Base-by-base conservation (phyloP, 2,113 vertebrate species). In the Microcebus murinus region DNA sequence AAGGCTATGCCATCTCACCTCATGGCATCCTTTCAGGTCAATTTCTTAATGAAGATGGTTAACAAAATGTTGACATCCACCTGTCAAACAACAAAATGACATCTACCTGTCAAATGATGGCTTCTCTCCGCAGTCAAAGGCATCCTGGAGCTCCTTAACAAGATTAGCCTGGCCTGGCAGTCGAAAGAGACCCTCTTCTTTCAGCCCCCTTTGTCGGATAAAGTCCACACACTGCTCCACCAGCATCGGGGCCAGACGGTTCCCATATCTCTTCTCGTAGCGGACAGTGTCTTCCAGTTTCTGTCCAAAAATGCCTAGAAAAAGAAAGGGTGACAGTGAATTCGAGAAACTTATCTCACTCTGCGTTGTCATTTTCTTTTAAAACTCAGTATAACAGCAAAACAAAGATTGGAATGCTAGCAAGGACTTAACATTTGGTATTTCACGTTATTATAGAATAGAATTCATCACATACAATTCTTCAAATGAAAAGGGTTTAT, bases 151-250 rank as follows among this genome's bases (percentile, higher is more conserved):
- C 98, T 99, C 99, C 97, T 99, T 99, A 87, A 99, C 99, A 9
- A 99, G 99, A 95, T 99, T 99, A 13, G 99, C 99, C 97, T 99
- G 99, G 34, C 99, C 99, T 0, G 99, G 99, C 45, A 99, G 98
- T 18, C 99, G 98, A 96, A 99, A 99, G 0, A 99, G 99, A 1
- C 99, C 99, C 96, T 99, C 99, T 59, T 99, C 99, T 84, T 98
- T 98, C 50, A 99, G 99, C 52, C 99, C 99, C 97, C 99, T 96
- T 97, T 99, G 99, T 1, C 99, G 99, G 96, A 99, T 99, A 96
- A 99, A 99, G 97, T 99, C 99, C 97, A 99, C 99, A 0, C 99
- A 99, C 97, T 99, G 99, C 87, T 99, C 99, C 95, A 99, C 99
- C 98, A 99, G 95, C 99, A 99, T 99, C 0, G 99, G 99, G 6